These are phyloP conservation scores for Peromyscus maniculatus DNA, from an alignment of 2,113 vertebrate species.

Conservation along the genomic window DNA sequence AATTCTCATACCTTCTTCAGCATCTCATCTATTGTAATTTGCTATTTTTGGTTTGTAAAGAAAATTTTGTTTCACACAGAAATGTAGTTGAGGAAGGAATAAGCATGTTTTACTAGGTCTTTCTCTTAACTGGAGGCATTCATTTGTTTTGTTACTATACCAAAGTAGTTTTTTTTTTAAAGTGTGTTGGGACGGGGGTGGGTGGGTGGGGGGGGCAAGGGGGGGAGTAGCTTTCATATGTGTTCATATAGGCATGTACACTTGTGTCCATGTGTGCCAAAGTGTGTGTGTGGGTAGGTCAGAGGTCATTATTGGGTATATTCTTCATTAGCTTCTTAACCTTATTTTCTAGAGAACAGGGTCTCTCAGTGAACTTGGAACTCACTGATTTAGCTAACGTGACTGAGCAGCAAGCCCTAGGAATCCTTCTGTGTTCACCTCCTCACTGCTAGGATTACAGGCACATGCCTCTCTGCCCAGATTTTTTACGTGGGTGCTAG, in stretches of 20 bases:
- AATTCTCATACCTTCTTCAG: slow-evolving; percentile 40
- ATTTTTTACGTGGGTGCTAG: neutral
- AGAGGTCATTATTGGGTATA: neutral
- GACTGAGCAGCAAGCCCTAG: neutral
- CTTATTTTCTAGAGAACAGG: neutral
- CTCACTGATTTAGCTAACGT: neutral
- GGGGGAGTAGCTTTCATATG: neutral
- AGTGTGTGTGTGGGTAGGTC: neutral
- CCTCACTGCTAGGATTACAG: neutral
- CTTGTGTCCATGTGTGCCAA: neutral
- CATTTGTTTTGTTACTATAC: neutral
- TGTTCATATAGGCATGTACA: neutral
- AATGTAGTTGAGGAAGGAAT: neutral
- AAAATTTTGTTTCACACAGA: slow-evolving; percentile 34
- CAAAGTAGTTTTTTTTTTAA: neutral
- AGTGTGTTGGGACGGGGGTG: neutral
- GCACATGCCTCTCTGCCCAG: too few species aligned
- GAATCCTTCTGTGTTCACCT: neutral
- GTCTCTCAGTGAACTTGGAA: neutral
- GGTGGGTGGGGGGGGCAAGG: too few species aligned
- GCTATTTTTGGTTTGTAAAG: slow-evolving; percentile 39
- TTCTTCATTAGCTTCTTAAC: neutral
- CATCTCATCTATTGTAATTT: neutral
- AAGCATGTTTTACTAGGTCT: neutral
- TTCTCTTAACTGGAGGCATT: neutral